phyloP scores from a whole-genome alignment of 92 coral and sea anemone species.

The Epizoanthus ramosus region DNA sequence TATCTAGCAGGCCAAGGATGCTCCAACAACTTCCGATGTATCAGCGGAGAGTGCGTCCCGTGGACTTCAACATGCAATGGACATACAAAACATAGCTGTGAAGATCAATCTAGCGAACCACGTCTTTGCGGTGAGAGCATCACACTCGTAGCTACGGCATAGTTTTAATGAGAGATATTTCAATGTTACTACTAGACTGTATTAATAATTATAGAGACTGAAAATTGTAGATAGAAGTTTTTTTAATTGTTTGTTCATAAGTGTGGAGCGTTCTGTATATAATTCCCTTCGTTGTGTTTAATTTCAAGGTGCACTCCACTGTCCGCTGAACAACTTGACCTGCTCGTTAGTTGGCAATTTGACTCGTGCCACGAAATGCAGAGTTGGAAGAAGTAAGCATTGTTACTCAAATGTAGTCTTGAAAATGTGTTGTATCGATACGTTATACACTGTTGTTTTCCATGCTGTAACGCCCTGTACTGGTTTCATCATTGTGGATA shows the following conservation, averaged over 20 bases:
- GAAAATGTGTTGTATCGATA: background rate
- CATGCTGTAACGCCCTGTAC: too few relatives aligned
- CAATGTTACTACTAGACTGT: background rate
- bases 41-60: slow-evolving; percentile 71
- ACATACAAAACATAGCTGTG: slow-evolving; percentile 52
- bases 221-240: too few relatives aligned
- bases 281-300: background rate
- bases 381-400: slow-evolving; percentile 27
- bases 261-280: too few relatives aligned
- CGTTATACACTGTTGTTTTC: too few relatives aligned
- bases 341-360: slow-evolving; percentile 29
- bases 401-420: background rate
- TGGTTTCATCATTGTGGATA: background rate
- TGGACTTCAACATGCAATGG: slow-evolving; percentile 75
- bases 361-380: slow-evolving; percentile 20
- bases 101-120: slow-evolving; percentile 82
- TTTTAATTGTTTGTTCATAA: too few relatives aligned
- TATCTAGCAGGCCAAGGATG: background rate
- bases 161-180: too few relatives aligned
- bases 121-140: slow-evolving; percentile 62
- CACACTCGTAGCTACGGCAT: too few relatives aligned
- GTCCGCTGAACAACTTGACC: slow-evolving; percentile 46
- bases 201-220: too few relatives aligned
- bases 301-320: background rate
- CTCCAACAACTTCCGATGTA: slow-evolving; percentile 56